Evolutionary conservation across 1,140 invertebrate species (phyloP), one percentile per base, ranked within the genome.

Genomic region (Drosophila hydei): DNA sequence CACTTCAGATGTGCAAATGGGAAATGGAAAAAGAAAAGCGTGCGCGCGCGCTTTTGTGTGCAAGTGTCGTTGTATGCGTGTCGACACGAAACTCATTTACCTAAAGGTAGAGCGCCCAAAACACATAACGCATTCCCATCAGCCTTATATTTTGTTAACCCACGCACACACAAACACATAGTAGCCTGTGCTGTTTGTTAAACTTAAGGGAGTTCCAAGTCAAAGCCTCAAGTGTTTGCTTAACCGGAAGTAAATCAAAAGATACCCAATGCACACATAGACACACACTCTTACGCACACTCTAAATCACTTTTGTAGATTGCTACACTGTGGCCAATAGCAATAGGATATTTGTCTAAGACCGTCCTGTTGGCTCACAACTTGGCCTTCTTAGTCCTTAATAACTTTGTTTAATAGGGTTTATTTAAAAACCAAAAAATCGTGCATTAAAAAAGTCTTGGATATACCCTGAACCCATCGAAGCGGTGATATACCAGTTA

Each of bases 1-100:
- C 61, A 78, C 71, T 78, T 63, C 68, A 81, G 65, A 60, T 59
- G 65, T 67, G 70, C 38, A 59, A 58, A 50, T 68, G 64, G 55
- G 42, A 47, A 68, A 54, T 64, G 38, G 38, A 42, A 42, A 42
- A 42, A 8, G 38, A 58, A 59, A 70, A 70, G 59, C 68, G 48
- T 71, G 72, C 63, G 48, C 45, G 54, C 54, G 40, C 36, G 40
- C 63, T 63, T 78, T 60, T 72, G 60, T 59, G 45, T 45, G 21
- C n/a, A 51, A 64, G 76, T 64, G 76, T 64, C 71, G 21, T 23
- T 27, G 52, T 67, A 38, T 67, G 63, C 55, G 55, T 68, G 63
- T 55, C 47, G 38, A 30, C 68, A 88, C 60, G 62, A 70, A 88
- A 78, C 72, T 72, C 71, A 87, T 87, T 87, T 87, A 84, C 75